Evolutionary conservation across 1,140 invertebrate genomes (phyloP), one percentile per base, ranked within the genome.

Genomic region (Drosophila fuyamai): DNA sequence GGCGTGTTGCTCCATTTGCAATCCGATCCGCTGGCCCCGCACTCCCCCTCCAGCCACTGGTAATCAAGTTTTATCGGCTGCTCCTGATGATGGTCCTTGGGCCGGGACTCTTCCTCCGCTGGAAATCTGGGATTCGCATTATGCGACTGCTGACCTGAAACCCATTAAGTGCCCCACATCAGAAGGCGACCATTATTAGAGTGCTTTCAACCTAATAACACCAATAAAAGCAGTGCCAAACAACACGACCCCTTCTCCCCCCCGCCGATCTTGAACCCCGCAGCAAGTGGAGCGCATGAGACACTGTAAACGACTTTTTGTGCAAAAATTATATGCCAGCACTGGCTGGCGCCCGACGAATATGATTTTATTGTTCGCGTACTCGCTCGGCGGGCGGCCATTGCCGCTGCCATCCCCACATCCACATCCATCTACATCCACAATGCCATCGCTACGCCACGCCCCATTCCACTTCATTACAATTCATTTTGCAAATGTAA

Each of bases 401-500:
- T 86, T 74, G 80, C 73, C 72, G 27, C 14, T 36, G 41, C 32
- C 35, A 50, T 57, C 35, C 65, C 23, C 23, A 23, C 4, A 2
- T 70, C 23, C 23, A 23, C 4, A 2, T 23, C 2, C 23, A 4
- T 23, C 23, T 23, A 23, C 23, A 23, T 23, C 23, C 23, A 23
- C 23, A 23, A 4, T 23, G 23, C 23, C 23, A 23, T 23, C 23
- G 23, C 23, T 23, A 23, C 23, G 65, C 18, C 79, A 77, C 63
- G 68, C 63, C 83, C 60, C 84, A 84, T 66, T 84, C 74, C 77
- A 83, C 60, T 81, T 83, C 70, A 88, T 84, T 84, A 84, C 88
- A 84, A 90, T 83, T 88, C 80, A 91, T 90, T 91, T 91, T 88
- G 88, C 71, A 90, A 90, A 90, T 90, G 88, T 91, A 75, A 81